A percentile compares a stretch with the other conserved stretches of the same genome.
Evolutionary conservation across 2,113 vertebrate species (phyloP).

Genomic region (Ophthalmolycus amberensis): DNA sequence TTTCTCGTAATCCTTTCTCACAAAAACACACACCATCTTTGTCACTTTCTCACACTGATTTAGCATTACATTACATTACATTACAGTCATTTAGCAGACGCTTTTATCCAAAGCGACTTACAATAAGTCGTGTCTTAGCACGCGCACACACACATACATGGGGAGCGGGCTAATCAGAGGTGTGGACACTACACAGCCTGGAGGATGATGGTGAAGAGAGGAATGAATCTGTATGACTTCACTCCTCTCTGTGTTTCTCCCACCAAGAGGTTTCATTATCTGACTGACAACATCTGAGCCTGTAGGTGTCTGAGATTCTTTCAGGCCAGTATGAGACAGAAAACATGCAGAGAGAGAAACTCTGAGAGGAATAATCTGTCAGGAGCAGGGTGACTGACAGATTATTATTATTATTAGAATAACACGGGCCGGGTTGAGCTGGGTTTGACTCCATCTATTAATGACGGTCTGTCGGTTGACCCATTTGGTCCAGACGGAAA

Average conservation of each 20-base stretch:
- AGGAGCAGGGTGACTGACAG: conserved; percentile 8
- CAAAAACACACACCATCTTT: conserved; percentile 24
- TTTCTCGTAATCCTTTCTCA: conserved; percentile 32
- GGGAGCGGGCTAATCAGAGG: conserved; percentile 45
- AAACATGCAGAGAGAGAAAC: conserved; percentile 13
- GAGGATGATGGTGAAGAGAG: conserved; percentile 55
- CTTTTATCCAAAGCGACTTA: too few relatives aligned
- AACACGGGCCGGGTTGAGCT: conserved; percentile 1
- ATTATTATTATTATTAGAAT: background rate
- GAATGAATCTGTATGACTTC: conserved; percentile 55
- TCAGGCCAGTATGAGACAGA: conserved; percentile 1
- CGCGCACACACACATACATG: conserved; percentile 23
- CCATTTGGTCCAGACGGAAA: background rate
- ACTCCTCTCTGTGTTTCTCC: conserved; percentile 27
- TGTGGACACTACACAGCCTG: conserved; percentile 59
- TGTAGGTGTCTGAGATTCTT: conserved; percentile 36
- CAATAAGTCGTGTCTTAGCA: too few relatives aligned
- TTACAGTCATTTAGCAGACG: too few relatives aligned
- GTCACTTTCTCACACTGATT: background rate
- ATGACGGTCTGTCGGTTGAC: background rate
- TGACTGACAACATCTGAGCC: conserved; percentile 40
- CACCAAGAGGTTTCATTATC: conserved; percentile 60
- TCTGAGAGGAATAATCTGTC: conserved; percentile 27
- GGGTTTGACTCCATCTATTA: background rate
- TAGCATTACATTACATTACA: too few relatives aligned